Evolutionary conservation across 2,113 vertebrate species (phyloP).

Genomic region (Leucosticte australis): DNA sequence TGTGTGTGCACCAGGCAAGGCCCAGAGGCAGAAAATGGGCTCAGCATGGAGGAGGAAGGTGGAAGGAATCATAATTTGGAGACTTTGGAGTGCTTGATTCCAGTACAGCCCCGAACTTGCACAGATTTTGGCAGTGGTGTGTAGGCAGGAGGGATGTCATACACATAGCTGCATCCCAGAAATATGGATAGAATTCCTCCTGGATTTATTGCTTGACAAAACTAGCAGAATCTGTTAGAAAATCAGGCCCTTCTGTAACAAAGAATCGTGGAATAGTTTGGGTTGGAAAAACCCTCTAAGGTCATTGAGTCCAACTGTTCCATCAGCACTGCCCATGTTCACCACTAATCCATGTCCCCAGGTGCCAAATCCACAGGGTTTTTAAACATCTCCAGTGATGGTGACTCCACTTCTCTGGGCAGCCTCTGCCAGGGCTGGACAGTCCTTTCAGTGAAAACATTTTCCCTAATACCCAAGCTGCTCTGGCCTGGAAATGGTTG

Average conservation of each 20-base stretch:
- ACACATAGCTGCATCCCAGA: not conserved
- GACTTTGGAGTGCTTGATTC: not conserved
- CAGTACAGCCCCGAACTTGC: not conserved
- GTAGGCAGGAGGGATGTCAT: not conserved
- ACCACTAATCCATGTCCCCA: not conserved
- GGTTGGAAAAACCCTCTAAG: not conserved
- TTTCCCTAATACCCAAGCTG: not conserved
- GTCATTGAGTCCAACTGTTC: not conserved
- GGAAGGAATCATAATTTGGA: not conserved
- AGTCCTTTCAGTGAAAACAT: not conserved
- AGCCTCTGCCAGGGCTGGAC: not conserved
- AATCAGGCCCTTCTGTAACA: not conserved
- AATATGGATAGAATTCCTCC: not conserved
- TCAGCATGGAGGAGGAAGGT: not conserved
- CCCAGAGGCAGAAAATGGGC: not conserved
- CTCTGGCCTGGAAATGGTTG: not conserved
- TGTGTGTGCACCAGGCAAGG: not conserved
- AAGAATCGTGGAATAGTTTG: not conserved
- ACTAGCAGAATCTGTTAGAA: not conserved
- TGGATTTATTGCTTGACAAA: not conserved
- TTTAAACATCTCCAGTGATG: not conserved
- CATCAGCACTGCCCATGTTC: not conserved
- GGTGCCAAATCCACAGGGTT: not conserved
- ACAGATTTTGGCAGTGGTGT: not conserved
- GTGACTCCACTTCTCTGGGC: not conserved